These are phyloP conservation scores for Thaumetopoea pityocampa DNA, from an alignment of 1,140 invertebrate genomes.

Conservation along the genomic window DNA sequence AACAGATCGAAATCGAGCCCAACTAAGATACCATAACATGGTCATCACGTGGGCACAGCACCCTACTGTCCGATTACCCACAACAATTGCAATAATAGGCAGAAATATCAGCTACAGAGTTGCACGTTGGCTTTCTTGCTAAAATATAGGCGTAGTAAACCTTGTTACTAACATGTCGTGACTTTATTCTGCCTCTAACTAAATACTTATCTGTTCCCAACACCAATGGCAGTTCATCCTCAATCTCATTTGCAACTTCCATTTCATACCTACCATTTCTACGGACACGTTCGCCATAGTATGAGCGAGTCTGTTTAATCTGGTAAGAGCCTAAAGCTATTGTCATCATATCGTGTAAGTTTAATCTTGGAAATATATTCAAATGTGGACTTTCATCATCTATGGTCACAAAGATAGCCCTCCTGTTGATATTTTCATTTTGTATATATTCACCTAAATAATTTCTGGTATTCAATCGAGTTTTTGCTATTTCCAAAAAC, in stretches of 20 bases:
- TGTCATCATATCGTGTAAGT: background rate
- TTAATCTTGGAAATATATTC: background rate
- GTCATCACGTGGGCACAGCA: conserved; percentile 12
- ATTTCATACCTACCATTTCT: conserved; percentile 1
- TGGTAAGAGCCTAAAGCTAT: background rate
- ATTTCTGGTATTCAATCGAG: background rate
- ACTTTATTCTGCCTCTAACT: conserved; percentile 7
- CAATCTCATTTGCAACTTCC: conserved; percentile 4
- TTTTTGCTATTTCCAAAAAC: conserved; percentile 1
- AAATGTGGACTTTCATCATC: conserved; percentile 7
- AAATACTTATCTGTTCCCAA: conserved; percentile 5
- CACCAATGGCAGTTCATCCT: conserved; percentile 3
- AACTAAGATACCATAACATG: conserved; percentile 10
- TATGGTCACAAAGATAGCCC: background rate
- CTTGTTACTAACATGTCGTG: conserved; percentile 2
- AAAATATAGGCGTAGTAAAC: conserved; percentile 3
- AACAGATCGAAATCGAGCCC: conserved; percentile 3
- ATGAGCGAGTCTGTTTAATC: conserved; percentile 1
- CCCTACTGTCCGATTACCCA: conserved; percentile 4
- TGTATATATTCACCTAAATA: background rate
- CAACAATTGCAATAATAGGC: conserved; percentile 15
- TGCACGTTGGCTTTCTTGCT: background rate
- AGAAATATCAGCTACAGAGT: background rate
- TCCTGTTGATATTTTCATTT: conserved; percentile 7
- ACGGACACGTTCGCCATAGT: conserved; percentile 6